A percentile compares a stretch with the other conserved stretches of the same genome.
phyloP scores from a whole-genome alignment of 1,140 invertebrate genomes.

The Papilio helenus region DNA sequence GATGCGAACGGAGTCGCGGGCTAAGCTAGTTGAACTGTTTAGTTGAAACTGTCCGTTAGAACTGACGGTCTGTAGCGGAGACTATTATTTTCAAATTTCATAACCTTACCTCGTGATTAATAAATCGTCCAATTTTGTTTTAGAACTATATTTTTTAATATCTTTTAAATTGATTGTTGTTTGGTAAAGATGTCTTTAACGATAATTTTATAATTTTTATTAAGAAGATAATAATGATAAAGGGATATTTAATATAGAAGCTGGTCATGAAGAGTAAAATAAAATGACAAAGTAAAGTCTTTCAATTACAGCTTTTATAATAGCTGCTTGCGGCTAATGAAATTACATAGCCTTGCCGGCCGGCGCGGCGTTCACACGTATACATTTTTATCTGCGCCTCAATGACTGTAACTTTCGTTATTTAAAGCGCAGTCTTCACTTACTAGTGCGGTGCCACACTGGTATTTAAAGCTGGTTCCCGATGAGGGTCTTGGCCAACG shows the following conservation, averaged over 20 bases:
- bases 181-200: neutral
- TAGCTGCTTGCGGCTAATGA: neutral
- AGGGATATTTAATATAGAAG: neutral
- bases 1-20: too few relatives aligned
- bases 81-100: too few relatives aligned
- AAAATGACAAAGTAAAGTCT: slow-evolving; percentile 9
- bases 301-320: slow-evolving; percentile 16
- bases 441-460: neutral
- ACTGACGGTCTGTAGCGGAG: too few relatives aligned
- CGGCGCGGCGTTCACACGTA: slow-evolving; percentile 6
- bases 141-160: neutral
- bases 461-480: neutral
- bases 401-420: slow-evolving; percentile 38
- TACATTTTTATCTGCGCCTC: slow-evolving; percentile 32
- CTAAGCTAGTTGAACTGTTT: too few relatives aligned
- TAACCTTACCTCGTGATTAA: too few relatives aligned
- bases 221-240: neutral
- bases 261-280: neutral
- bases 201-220: neutral
- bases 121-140: too few relatives aligned
- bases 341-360: neutral
- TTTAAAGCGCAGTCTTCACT: slow-evolving; percentile 18
- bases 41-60: too few relatives aligned
- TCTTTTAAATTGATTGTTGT: neutral
- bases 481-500: neutral